phyloP scores from a whole-genome alignment of 2,797 vertebrate species.

The Sebastes miniatus region DNA sequence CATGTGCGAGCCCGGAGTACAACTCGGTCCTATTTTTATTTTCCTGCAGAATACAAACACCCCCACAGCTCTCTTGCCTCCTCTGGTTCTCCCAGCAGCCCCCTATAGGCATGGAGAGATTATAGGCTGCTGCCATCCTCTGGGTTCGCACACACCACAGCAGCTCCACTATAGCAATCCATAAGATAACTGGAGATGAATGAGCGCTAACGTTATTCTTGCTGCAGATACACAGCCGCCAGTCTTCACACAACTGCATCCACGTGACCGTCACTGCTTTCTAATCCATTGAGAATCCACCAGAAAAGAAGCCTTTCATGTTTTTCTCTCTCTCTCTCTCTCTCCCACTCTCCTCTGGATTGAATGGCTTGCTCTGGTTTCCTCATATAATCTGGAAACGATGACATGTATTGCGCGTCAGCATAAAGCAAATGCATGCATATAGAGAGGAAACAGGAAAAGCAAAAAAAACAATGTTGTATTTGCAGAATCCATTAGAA shows the following conservation, averaged over 20 bases:
- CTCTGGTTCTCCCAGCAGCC: not conserved
- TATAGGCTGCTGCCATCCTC: slow-evolving; percentile 40
- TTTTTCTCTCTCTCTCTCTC: slow-evolving; percentile 1
- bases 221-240: slow-evolving; percentile 54
- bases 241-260: slow-evolving; percentile 64
- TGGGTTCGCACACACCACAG: not conserved
- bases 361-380: slow-evolving; percentile 36
- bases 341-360: not conserved
- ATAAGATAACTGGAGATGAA: slow-evolving; percentile 48
- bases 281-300: slow-evolving; percentile 72
- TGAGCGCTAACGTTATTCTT: slow-evolving; percentile 36
- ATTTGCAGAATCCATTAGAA: not conserved
- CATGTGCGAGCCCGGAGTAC: slow-evolving; percentile 11
- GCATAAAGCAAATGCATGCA: slow-evolving; percentile 5
- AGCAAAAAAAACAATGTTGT: not conserved
- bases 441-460: not conserved
- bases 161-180: slow-evolving; percentile 23
- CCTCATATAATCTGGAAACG: slow-evolving; percentile 29
- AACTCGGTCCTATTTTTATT: not conserved
- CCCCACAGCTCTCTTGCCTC: not conserved
- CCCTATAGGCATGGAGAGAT: slow-evolving; percentile 19
- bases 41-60: not conserved
- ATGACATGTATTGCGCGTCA: slow-evolving; percentile 33
- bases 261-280: slow-evolving; percentile 77
- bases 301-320: slow-evolving; percentile 68